These are phyloP conservation scores for Puntigrus tetrazona DNA, from an alignment of 2,113 vertebrate species.

Conservation along the genomic window DNA sequence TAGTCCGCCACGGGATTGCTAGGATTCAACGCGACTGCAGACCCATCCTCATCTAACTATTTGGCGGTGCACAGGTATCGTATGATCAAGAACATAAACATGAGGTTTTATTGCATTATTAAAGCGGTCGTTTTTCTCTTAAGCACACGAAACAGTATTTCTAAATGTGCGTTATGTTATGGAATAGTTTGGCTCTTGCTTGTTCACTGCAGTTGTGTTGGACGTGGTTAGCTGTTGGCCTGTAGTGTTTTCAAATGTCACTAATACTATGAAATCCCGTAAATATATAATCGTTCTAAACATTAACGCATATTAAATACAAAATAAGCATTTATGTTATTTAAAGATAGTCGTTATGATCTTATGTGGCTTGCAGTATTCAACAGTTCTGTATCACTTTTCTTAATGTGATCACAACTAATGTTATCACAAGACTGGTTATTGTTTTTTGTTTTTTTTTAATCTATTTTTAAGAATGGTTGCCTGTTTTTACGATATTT, in stretches of 20 bases:
- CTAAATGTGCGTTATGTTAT: not conserved
- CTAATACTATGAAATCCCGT: not conserved
- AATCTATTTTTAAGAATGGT: not conserved
- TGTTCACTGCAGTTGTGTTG: not conserved
- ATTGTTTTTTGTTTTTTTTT: not conserved
- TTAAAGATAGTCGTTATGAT: not conserved
- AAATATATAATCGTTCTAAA: not conserved
- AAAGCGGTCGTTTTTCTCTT: not conserved
- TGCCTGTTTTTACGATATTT: not conserved
- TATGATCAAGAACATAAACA: not conserved
- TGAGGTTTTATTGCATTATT: not conserved
- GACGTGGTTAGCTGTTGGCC: conserved; percentile 8
- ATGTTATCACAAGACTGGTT: not conserved
- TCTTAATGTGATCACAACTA: not conserved
- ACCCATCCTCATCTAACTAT: conserved; percentile 34
- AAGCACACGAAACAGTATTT: not conserved
- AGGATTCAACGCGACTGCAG: not conserved
- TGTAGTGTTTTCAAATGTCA: not conserved
- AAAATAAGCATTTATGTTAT: not conserved
- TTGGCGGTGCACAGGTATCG: conserved; percentile 42
- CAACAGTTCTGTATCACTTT: not conserved
- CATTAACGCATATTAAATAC: not conserved
- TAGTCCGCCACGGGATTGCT: conserved; percentile 31
- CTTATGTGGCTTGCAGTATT: not conserved
- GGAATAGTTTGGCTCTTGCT: not conserved